Evolutionary conservation across 2,113 vertebrate genomes (phyloP).

Genomic region (Paramisgurnus dabryanus): DNA sequence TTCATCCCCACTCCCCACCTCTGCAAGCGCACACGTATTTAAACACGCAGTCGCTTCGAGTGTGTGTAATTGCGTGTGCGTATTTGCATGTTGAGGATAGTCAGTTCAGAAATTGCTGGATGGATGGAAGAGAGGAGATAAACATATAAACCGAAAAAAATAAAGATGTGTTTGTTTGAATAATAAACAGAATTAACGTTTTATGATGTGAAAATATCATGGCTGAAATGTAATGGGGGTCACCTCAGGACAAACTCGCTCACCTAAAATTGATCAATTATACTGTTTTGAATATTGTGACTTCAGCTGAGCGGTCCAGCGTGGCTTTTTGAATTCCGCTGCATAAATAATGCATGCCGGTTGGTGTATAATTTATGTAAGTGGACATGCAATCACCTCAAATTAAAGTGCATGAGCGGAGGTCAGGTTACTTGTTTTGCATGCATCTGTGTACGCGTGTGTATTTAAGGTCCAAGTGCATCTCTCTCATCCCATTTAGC

Average conservation of each 20-base stretch:
- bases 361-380: constrained; percentile 78
- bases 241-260: background rate
- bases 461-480: background rate
- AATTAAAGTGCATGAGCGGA: constrained; percentile 69
- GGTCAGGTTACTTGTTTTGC: constrained; percentile 43
- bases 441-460: constrained; percentile 13
- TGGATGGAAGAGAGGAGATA: background rate
- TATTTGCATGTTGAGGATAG: constrained; percentile 12
- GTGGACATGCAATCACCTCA: constrained; percentile 80
- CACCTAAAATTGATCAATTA: background rate
- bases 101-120: background rate
- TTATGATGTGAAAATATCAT: background rate
- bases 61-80: background rate
- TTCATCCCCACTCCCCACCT: constrained; percentile 47
- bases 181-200: background rate
- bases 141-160: background rate
- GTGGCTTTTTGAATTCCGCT: constrained; percentile 72
- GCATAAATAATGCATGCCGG: constrained; percentile 74
- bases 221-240: background rate
- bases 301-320: constrained; percentile 59
- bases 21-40: constrained; percentile 1
- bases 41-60: constrained; percentile 5
- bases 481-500: constrained; percentile 12
- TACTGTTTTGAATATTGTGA: constrained; percentile 59
- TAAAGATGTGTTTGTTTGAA: background rate